Conservation (phyloP, 2,113 vertebrate genomes). For the Zosterops japonicus region DNA sequence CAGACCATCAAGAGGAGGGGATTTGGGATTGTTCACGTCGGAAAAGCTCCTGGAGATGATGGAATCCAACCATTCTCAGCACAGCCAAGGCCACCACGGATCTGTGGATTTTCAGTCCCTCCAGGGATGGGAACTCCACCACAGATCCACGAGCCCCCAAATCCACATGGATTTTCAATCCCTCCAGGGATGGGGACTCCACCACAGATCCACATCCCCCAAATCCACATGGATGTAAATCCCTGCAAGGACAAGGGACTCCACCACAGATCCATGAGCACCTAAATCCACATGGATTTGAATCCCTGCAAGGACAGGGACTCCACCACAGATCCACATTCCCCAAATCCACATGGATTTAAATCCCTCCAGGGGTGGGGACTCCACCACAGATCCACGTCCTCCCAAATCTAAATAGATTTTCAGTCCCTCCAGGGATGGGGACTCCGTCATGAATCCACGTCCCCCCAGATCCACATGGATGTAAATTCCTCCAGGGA, state of each 20-base stretch:
- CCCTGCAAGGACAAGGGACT: too few species aligned
- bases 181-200: neutral
- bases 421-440: too few species aligned
- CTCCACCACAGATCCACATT: neutral
- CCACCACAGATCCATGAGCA: accelerated
- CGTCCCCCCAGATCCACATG: neutral
- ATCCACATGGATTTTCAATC: neutral
- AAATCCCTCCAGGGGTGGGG: too few species aligned
- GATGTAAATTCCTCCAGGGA: too few species aligned
- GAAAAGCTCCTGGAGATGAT: neutral
- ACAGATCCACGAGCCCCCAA: too few species aligned
- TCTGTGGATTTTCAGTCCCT: neutral
- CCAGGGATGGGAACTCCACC: too few species aligned
- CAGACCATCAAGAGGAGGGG: accelerated
- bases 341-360: neutral
- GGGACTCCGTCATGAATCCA: too few species aligned
- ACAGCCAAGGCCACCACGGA: neutral
- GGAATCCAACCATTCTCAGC: neutral
- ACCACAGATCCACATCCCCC: neutral
- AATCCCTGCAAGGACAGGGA: neutral
- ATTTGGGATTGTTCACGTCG: neutral
- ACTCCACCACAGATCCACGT: too few species aligned
- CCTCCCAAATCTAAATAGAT: too few species aligned
- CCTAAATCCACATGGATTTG: neutral
- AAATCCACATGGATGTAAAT: too few species aligned